Base-by-base conservation (phyloP, 2,113 vertebrate species). In the Oenanthe melanoleuca region DNA sequence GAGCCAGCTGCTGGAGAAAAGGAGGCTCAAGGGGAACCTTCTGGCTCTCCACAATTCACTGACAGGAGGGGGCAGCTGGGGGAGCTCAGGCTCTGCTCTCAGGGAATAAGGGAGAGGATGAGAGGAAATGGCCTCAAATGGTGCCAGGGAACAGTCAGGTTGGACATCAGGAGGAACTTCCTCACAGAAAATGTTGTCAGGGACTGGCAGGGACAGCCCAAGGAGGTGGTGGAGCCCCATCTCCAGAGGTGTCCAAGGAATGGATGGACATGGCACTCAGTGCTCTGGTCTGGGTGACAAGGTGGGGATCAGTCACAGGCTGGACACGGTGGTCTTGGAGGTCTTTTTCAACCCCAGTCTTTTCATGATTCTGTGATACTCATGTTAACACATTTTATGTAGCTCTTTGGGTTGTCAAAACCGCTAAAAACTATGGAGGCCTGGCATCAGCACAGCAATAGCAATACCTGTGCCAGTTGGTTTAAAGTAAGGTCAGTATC, bases 231-330 rank as follows among this genome's bases (percentile, higher is more conserved):
- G 44, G 26, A 6, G 44, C 4, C 21, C 25, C 2, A 9, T 8
- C 8, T 44, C 25, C 14, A 17, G 22, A 67, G 53, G 18, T 37
- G 33, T 33, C 45, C 45, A 23, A 37, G 72, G 17, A 52, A 86
- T 7, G 21, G 3, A 4, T 5, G 13, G 53, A 34, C 1, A 0
- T 22, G 45, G 25, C 53, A 67, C 22, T 42, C 22, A 52, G 33
- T 31, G 63, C 53, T 44, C 17, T 64, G 40, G 22, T 5, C 50
- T 66, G 31, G 20, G 15, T 34, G 20, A 19, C 42, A 40, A n/a
- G 8, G 11, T 33, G 33, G 17, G 13, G 8, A 66, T 37, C 3
- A 24, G 20, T 21, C 17, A 52, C 22, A 69, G 26, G 25, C 26
- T 31, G 45, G 17, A 67, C 45, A 21, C 1, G 0, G 3, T 17